phyloP scores from a whole-genome alignment of 2,888 invertebrate species.

The Chymomyza fuscimana region DNA sequence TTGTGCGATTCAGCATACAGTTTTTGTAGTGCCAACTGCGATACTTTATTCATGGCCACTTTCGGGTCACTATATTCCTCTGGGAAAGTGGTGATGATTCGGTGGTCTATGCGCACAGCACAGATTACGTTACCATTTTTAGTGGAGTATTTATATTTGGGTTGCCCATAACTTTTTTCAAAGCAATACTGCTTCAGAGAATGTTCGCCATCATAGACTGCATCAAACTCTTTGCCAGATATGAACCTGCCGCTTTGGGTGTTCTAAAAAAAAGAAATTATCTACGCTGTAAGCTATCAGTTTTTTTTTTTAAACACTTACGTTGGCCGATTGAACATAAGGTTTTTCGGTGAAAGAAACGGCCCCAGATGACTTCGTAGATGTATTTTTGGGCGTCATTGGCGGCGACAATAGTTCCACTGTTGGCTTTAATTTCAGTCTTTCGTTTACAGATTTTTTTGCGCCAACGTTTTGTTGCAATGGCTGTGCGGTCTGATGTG shows the following conservation, averaged over 20 bases:
- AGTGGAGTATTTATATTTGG: constrained; percentile 64
- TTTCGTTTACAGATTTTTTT: constrained; percentile 43
- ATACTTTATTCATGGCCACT: constrained; percentile 70
- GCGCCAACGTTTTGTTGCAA: neutral
- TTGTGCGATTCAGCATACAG: constrained; percentile 55
- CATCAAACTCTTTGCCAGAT: constrained; percentile 20
- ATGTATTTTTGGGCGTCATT: constrained; percentile 9
- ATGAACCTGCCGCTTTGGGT: neutral
- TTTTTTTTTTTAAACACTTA: neutral
- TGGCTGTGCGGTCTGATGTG: neutral
- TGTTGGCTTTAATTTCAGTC: constrained; percentile 47
- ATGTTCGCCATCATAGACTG: constrained; percentile 64
- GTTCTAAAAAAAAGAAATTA: constrained; percentile 1
- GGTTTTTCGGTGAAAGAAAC: neutral
- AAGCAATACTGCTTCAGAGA: constrained; percentile 72
- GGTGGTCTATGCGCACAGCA: constrained; percentile 69
- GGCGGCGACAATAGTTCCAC: constrained; percentile 10
- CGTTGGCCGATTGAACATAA: neutral
- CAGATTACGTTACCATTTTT: constrained; percentile 65
- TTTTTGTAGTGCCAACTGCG: constrained; percentile 73
- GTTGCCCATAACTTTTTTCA: constrained; percentile 57
- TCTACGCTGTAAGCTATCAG: neutral
- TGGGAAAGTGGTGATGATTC: constrained; percentile 76
- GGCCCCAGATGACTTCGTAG: constrained; percentile 2
- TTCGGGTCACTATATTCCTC: constrained; percentile 67